phyloP scores from a whole-genome alignment of 2,113 vertebrate species.

The Eupsittula cactorum region DNA sequence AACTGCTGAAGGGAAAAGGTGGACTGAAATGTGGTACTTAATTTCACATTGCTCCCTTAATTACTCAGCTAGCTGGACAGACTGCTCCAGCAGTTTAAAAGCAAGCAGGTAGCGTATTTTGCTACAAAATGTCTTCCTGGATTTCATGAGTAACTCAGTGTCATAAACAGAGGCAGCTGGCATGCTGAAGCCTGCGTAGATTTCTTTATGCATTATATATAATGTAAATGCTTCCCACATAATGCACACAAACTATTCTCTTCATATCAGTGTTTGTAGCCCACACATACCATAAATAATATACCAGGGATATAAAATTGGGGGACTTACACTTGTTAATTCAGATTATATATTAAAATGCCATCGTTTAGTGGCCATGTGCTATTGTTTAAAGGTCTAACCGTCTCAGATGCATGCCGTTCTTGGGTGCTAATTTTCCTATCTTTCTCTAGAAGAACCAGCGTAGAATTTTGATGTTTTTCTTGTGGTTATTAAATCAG shows the following conservation, averaged over 20 bases:
- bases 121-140: constrained; percentile 59
- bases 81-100: constrained; percentile 41
- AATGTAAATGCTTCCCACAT: constrained; percentile 18
- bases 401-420: background rate
- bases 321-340: constrained; percentile 8
- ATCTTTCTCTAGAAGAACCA: background rate
- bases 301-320: background rate
- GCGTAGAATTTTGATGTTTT: constrained; percentile 3
- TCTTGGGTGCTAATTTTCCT: background rate
- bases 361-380: constrained; percentile 26
- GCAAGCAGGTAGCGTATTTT: constrained; percentile 62
- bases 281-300: constrained; percentile 19
- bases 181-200: constrained; percentile 54
- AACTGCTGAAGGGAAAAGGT: constrained; percentile 27
- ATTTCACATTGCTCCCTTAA: constrained; percentile 36
- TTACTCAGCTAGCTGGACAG: constrained; percentile 51
- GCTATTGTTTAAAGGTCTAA: constrained; percentile 46
- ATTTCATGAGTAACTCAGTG: constrained; percentile 66
- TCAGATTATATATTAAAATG: constrained; percentile 4
- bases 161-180: constrained; percentile 74
- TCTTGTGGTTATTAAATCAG: constrained; percentile 13
- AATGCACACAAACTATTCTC: background rate
- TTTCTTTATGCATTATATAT: constrained; percentile 66
- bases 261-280: constrained; percentile 12
- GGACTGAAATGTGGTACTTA: constrained; percentile 32